These are phyloP conservation scores for Pampusana beccarii DNA, from an alignment of 2,113 vertebrate genomes.

Conservation along the genomic window DNA sequence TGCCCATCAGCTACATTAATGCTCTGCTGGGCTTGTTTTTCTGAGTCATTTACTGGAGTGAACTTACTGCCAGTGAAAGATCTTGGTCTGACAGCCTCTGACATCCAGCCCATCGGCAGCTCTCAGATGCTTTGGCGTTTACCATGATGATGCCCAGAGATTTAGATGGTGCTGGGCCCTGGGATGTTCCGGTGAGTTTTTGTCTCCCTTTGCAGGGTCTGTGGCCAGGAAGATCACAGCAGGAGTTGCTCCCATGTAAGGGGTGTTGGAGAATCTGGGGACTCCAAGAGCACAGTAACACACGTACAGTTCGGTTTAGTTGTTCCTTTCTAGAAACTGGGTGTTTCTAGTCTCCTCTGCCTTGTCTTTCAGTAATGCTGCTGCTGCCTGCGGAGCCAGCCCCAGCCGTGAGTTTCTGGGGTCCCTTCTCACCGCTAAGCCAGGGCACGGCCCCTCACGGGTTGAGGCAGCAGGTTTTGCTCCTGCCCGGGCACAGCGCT, in stretches of 20 bases:
- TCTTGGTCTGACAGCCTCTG: not conserved
- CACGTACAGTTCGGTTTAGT: not conserved
- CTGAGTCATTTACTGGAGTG: not conserved
- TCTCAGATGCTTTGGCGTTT: not conserved
- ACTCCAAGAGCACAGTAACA: not conserved
- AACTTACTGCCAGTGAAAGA: not conserved
- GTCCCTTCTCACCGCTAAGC: slow-evolving; percentile 62
- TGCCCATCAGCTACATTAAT: not conserved
- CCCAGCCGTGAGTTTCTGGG: slow-evolving; percentile 74
- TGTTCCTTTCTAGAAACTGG: not conserved
- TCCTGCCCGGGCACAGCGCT: slow-evolving; percentile 76
- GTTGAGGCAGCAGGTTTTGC: slow-evolving; percentile 71
- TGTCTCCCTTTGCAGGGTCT: not conserved
- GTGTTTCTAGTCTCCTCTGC: not conserved
- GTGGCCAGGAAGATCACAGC: not conserved
- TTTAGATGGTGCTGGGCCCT: not conserved
- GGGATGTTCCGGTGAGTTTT: not conserved
- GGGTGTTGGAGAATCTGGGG: not conserved
- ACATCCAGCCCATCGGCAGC: not conserved
- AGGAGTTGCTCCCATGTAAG: not conserved
- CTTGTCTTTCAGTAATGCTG: not conserved
- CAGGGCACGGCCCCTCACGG: slow-evolving; percentile 70
- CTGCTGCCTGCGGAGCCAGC: slow-evolving; percentile 64
- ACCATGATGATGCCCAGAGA: not conserved
- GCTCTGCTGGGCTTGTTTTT: not conserved